Evolutionary conservation across 2,113 vertebrate species (phyloP), one percentile per base, ranked within the genome.

Genomic region (Aspiorhynchus laticeps): DNA sequence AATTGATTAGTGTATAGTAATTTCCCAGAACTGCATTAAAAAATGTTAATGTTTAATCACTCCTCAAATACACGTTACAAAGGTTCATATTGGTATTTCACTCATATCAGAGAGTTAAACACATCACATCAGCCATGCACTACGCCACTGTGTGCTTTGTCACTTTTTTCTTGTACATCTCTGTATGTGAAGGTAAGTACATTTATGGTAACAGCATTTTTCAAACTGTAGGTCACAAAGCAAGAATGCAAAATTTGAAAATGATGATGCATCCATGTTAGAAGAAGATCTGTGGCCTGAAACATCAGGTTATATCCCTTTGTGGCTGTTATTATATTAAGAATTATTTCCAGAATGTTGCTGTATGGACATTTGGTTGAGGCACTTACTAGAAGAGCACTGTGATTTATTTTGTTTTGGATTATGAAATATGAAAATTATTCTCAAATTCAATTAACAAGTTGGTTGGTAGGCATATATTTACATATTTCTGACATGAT

Each of bases 11-110:
- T 14, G 41, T 51, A 43, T 69, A 56, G 59, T 75, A 59, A 10
- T 87, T 78, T 36, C 31, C 61, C 15, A 28, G 48, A 81, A 81
- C 5, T 33, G 46, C 4, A 53, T 81, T 86, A 48, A 38, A 36
- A 83, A 84, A 83, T 86, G 92, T 95, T 94, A 94, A 93, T 94
- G 84, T 89, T 83, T 94, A 94, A 93, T 92, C 92, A 53, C 87
- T 92, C 38, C 38, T 91, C 93, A 95, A 94, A 95, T 91, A 94
- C 71, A 92, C 83, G 48, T 74, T 81, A 94, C 87, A 93, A 86
- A 81, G 85, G 65, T 73, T 73, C 75, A 24, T 41, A 48, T 28
- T 69, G 89, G n/a, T 1, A 31, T 17, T 87, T 53, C 67, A 61
- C 38, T 11, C 56, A 43, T 7, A 65, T 36, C 53, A 21, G 75